Base-by-base conservation (phyloP, 2,113 vertebrate genomes). In the Symphodus melops region DNA sequence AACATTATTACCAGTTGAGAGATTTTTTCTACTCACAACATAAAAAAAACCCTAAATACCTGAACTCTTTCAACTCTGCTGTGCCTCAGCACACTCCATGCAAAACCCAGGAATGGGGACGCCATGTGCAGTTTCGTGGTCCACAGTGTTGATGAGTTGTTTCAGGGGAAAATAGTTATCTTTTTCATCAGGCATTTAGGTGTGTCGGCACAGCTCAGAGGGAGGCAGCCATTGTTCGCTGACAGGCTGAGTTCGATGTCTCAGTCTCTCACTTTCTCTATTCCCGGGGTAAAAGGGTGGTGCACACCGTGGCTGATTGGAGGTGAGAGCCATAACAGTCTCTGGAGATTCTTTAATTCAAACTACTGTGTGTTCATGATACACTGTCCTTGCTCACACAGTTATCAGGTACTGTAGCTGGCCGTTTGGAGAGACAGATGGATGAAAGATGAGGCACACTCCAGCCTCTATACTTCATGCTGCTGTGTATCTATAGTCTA, bases 111-210 rank as follows among this genome's bases (percentile, higher is more conserved):
- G 72, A 87, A 88, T 78, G 70, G 71, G 68, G 51, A 86, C 84
- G 93, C 92, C 94, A 91, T 82, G 88, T 93, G 92, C 89, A 88
- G 91, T 94, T 96, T 95, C 94, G 91, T 81, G 94, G 90, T 93
- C 88, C 77, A 78, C 39, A 71, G 86, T 91, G 92, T 92, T 88
- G 89, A 94, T 92, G 89, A 90, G 93, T 78, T 92, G 79, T 92
- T 95, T 90, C 86, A 67, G 77, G 60, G 96, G 96, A 95, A 95
- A 9, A 10, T 9, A 10, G 1, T 93, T 95, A 96, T 93, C 95
- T 93, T 91, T 87, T 94, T 90, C 90, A 90, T 81, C 88, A 89
- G 88, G 89, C 92, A 92, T 92, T 92, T 92, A 93, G 94, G 89
- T 94, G 89, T 91, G 92, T 92, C 89, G 72, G 68, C 93, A 71